Evolutionary conservation across 2,797 vertebrate species (phyloP), one percentile per base, ranked within the genome.

Genomic region (Tokudaia muenninki): DNA sequence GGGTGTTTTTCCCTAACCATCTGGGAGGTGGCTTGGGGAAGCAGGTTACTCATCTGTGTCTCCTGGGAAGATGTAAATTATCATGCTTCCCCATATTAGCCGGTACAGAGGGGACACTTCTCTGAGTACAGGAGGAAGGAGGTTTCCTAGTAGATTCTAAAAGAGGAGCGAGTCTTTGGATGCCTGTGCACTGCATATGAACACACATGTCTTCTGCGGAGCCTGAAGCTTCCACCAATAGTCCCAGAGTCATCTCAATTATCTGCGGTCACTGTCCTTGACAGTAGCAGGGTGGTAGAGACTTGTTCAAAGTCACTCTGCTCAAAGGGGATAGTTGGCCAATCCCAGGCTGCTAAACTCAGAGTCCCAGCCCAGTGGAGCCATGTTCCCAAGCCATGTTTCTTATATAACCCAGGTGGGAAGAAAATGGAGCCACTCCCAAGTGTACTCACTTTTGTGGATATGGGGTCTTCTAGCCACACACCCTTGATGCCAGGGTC

Each of bases 141-240:
- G 63, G 8, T 31, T 21, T 22, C 11, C 31, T n/a, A n/a, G 14
- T 1, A 14, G 22, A n/a, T 57, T 70, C 52, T 24, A 9, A 57
- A 4, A 21, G 14, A 17, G 10, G 0, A 31, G 41, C 4, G 24
- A 70, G 26, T 52, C 31, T 77, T 61, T 19, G 2, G 2, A n/a
- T 24, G 44, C 34, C 55, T 5, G 16, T 0, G 4, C 41, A 31
- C 75, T 0, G 9, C 21, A 3, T 7, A 1, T 63, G 0, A 52
- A 2, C 0, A 29, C 21, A 6, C 50, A 21, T 8, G n/a, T 0
- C 11, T 21, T 10, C 14, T n/a, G 5, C 0, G 16, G 44, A 31
- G 59, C 65, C 50, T 22, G 57, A 5, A 6, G 34, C 16, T 7
- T 65, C 41, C 0, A 19, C 3, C 6, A 10, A 26, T 0, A 3